Evolutionary conservation across 2,797 vertebrate genomes (phyloP).

Genomic region (Hyperoplus lanceolatus): DNA sequence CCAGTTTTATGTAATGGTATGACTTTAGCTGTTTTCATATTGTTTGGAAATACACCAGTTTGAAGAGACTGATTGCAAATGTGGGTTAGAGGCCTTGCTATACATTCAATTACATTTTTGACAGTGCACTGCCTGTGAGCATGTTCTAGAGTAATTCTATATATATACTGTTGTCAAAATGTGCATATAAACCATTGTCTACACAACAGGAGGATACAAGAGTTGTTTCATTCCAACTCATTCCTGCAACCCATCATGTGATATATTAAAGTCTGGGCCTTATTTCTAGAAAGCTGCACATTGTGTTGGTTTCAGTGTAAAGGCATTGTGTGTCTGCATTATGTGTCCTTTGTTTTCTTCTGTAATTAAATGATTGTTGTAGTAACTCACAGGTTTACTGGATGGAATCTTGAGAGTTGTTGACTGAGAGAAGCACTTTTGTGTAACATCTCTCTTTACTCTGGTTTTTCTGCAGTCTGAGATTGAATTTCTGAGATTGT

Average conservation of each 20-base stretch:
- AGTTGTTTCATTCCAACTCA: neutral
- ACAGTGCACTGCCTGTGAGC: neutral
- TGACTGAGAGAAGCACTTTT: slow-evolving; percentile 1
- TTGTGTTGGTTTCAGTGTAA: neutral
- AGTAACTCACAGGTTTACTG: slow-evolving; percentile 3
- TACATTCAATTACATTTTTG: too few relatives aligned
- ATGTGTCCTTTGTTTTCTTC: slow-evolving; percentile 5
- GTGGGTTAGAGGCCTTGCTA: too few relatives aligned
- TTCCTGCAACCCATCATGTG: neutral
- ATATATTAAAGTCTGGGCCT: slow-evolving; percentile 1
- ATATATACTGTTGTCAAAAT: neutral
- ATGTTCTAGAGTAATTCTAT: neutral
- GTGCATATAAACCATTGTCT: neutral
- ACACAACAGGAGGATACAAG: neutral
- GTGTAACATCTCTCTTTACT: neutral
- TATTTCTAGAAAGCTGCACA: neutral
- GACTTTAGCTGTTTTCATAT: too few relatives aligned
- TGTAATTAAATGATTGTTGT: neutral
- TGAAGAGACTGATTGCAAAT: too few relatives aligned
- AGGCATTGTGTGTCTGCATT: slow-evolving; percentile 12
- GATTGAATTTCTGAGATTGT: slow-evolving; percentile 15
- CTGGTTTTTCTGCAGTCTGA: neutral
- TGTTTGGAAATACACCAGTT: too few relatives aligned
- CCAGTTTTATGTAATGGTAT: too few relatives aligned
- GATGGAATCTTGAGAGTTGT: neutral